Base-by-base conservation (phyloP, 2,797 vertebrate genomes). In the Enteromius trimaculatus region DNA sequence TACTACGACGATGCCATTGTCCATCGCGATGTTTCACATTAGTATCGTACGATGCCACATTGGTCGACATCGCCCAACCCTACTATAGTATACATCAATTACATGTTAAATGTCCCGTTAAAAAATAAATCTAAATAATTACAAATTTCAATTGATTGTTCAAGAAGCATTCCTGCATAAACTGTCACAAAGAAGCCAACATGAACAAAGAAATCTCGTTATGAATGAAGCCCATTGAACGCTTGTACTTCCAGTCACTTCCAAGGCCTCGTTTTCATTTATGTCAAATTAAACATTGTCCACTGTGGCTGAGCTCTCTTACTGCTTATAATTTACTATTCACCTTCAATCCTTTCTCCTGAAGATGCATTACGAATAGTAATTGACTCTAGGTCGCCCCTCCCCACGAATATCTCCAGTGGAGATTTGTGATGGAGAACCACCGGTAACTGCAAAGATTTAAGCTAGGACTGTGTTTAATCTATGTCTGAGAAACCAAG, bases 341-440 rank as follows among this genome's bases (percentile, higher is more conserved):
- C 65, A 79, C 64, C 65, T 69, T 79, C 47, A 68, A 69, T 53
- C 34, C 47, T 42, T 79, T 69, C 47, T 37, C 64, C 47, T 55
- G 77, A 69, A 53, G 77, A 79, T 17, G 31, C 47, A 6, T 79
- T 26, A 69, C 2, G 64, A 79, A 79, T 79, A 66, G 26, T 79
- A 42, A 69, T 79, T 11, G 62, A 79, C 65, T 68, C 47, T 11
- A 79, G 17, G 34, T 10, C 10, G 21, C 44, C 77, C 58, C 31
- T 60, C 31, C 62, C 64, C 64, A 23, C 7, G 29, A 79, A 68
- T 55, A 39, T 79, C 77, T 42, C 29, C 34, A 68, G 66, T 64
- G 76, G 19, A 64, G 23, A 64, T 64, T 64, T 77, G 76, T 64
- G 76, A 77, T 47, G 76, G 21, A 79, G 47, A 79, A 68, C 29